Evolutionary conservation across 2,113 vertebrate genomes (phyloP).

Genomic region (Elephas maximus): DNA sequence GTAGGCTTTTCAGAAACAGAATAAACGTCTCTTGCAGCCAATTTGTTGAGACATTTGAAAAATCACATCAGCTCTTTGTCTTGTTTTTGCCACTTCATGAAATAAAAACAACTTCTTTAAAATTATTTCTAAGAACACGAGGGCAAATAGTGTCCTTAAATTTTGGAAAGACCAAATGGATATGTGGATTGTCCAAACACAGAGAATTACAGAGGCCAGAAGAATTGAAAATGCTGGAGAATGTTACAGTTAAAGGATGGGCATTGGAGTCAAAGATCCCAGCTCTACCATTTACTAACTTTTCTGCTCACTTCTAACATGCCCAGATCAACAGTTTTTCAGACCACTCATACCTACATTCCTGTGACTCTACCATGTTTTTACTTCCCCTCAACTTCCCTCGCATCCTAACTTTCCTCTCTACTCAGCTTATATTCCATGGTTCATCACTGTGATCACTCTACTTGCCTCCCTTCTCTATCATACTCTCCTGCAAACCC

Average conservation of each 20-base stretch:
- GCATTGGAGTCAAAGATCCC: background rate
- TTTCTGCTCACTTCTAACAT: background rate
- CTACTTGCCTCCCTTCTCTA: background rate
- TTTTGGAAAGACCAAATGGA: background rate
- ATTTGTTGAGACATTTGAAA: background rate
- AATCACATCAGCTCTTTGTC: background rate
- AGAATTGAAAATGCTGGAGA: background rate
- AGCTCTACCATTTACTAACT: background rate
- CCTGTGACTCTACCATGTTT: background rate
- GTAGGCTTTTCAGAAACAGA: background rate
- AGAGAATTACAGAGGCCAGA: background rate
- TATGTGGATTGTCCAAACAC: background rate
- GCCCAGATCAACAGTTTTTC: background rate
- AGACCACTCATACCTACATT: background rate
- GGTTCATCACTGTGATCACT: background rate
- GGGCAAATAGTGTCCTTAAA: background rate
- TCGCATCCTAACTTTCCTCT: background rate
- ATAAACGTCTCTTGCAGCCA: background rate
- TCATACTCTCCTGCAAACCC: background rate
- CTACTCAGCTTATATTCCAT: background rate
- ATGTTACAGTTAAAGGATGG: background rate
- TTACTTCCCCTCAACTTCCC: background rate
- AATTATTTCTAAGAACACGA: background rate
- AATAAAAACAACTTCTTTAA: background rate
- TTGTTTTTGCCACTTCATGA: background rate